These are phyloP conservation scores for Pomacea canaliculata DNA, from an alignment of 2,888 invertebrate species.

Conservation along the genomic window DNA sequence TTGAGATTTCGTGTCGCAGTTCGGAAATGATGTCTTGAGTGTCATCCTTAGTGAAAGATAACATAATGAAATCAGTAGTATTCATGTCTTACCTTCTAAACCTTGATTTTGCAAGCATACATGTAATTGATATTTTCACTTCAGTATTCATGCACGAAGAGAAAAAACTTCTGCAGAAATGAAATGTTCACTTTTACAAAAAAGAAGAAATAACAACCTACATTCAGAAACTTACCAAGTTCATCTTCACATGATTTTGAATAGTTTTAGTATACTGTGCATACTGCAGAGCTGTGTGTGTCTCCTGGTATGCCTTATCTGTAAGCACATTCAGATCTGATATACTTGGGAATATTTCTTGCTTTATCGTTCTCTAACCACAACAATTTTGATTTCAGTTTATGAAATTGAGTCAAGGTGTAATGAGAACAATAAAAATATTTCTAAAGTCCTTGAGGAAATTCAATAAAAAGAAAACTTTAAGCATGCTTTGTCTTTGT, in stretches of 20 bases:
- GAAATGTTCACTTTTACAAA: too few species aligned
- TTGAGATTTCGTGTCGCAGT: slow-evolving; percentile 60
- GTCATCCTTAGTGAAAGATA: slow-evolving; percentile 51
- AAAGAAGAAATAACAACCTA: too few species aligned
- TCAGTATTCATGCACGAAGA: too few species aligned
- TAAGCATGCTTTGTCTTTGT: too few species aligned
- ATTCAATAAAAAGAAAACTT: too few species aligned
- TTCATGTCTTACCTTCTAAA: not conserved
- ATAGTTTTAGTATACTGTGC: slow-evolving; percentile 50
- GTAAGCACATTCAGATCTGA: slow-evolving; percentile 21
- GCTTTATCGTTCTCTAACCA: not conserved
- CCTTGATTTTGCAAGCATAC: too few species aligned
- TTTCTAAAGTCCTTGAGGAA: too few species aligned
- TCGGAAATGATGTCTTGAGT: slow-evolving; percentile 59
- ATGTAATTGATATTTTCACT: too few species aligned
- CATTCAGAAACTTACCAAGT: slow-evolving; percentile 50
- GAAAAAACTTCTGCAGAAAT: too few species aligned
- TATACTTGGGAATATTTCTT: not conserved
- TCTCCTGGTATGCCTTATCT: slow-evolving; percentile 55
- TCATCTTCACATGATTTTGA: slow-evolving; percentile 62
- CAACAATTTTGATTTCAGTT: too few species aligned
- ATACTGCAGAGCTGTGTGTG: slow-evolving; percentile 52
- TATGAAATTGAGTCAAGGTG: too few species aligned
- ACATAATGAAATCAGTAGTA: not conserved
- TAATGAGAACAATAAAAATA: too few species aligned